Evolutionary conservation across 2,797 vertebrate species (phyloP).

Genomic region (Dicrostonyx torquatus): DNA sequence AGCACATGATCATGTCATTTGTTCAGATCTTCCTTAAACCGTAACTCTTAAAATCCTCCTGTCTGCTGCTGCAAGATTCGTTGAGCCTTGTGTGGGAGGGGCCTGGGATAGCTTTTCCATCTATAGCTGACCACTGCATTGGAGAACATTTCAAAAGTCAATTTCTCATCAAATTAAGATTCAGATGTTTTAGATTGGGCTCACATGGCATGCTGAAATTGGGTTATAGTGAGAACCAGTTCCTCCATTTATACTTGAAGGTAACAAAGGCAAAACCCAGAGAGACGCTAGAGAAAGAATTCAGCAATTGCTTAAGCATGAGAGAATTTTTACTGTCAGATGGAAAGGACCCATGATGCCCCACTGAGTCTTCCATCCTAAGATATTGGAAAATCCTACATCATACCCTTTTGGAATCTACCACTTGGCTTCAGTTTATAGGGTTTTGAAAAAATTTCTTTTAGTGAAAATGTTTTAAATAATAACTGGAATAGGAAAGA

Average conservation of each 20-base stretch:
- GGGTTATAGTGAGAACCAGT: background rate
- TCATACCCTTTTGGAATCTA: background rate
- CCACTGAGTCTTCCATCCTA: background rate
- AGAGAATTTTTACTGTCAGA: background rate
- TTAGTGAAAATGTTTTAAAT: background rate
- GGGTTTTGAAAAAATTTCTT: background rate
- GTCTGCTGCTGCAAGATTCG: background rate
- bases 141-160: background rate
- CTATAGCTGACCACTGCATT: background rate
- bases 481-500: background rate
- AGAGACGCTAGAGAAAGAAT: background rate
- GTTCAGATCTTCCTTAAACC: too few relatives aligned
- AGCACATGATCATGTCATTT: background rate
- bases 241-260: background rate
- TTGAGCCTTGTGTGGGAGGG: background rate
- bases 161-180: background rate
- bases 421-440: background rate
- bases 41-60: background rate
- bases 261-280: background rate
- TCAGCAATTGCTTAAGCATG: background rate
- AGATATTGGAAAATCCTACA: background rate
- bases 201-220: background rate
- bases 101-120: background rate
- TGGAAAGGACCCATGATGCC: background rate
- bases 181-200: background rate